Evolutionary conservation across 2,888 invertebrate genomes (phyloP).

Genomic region (Ashinkailepas kermadecensis): DNA sequence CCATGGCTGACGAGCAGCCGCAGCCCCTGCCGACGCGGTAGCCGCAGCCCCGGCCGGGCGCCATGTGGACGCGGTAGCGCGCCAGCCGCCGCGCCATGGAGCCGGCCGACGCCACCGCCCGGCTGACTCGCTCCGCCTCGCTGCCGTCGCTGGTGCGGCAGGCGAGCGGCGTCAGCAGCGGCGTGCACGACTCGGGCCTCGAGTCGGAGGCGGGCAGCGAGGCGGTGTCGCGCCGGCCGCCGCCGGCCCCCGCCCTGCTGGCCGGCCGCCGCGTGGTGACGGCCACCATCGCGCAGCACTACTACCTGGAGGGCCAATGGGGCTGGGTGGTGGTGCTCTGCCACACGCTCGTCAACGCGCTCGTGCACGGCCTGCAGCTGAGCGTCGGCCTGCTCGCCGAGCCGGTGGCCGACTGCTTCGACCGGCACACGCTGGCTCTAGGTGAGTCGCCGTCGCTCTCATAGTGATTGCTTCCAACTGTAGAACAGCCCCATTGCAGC

Average conservation of each 20-base stretch:
- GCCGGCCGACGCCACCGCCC: too few species aligned
- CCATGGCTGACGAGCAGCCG: too few species aligned
- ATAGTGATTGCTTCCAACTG: too few species aligned
- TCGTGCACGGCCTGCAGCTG: slow-evolving; percentile 67
- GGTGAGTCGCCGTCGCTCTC: background rate
- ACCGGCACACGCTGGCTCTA: background rate
- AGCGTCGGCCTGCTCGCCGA: slow-evolving; percentile 43
- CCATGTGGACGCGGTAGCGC: too few species aligned
- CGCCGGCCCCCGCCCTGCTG: too few species aligned
- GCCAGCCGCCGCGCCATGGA: too few species aligned
- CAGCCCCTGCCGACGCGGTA: too few species aligned
- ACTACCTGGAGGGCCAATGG: slow-evolving; percentile 64
- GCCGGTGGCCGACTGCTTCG: background rate
- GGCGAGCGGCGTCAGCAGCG: background rate
- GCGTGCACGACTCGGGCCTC: background rate
- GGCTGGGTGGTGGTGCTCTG: slow-evolving; percentile 72
- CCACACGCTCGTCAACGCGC: slow-evolving; percentile 62
- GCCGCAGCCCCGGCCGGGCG: too few species aligned
- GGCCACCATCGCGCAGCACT: slow-evolving; percentile 55
- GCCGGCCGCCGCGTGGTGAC: background rate
- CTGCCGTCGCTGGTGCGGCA: slow-evolving; percentile 1
- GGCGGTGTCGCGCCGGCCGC: background rate
- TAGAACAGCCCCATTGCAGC: too few species aligned
- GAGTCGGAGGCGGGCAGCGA: background rate
- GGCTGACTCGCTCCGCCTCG: background rate